Percentiles rank a stretch among this genome's conserved stretches.
phyloP scores from a whole-genome alignment of 1,140 invertebrate genomes.

The Zelostemma sp. region DNA sequence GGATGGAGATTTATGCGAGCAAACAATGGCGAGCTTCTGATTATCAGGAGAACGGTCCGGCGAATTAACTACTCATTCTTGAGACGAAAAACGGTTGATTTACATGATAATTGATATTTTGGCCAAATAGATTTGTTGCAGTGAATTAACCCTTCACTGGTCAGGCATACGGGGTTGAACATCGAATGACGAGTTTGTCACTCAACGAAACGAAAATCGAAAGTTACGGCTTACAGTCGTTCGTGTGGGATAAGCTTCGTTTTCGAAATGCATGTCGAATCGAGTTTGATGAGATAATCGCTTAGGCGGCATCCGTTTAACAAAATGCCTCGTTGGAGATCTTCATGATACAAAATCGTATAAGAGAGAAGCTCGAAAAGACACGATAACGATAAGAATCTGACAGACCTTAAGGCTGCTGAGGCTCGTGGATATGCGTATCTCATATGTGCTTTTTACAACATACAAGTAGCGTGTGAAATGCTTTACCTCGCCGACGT shows the following conservation, averaged over 20 bases:
- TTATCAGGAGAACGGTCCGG: too few species aligned
- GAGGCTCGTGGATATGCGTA: neutral
- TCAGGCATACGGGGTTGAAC: too few species aligned
- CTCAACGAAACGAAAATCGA: neutral
- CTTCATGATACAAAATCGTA: neutral
- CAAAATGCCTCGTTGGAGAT: slow-evolving; percentile 12
- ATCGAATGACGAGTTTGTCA: too few species aligned
- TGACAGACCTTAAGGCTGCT: neutral
- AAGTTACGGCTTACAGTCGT: neutral
- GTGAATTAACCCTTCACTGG: too few species aligned
- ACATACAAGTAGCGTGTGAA: slow-evolving; percentile 21
- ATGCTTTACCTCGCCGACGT: slow-evolving; percentile 7
- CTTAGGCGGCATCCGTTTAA: slow-evolving; percentile 19
- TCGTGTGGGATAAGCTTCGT: neutral
- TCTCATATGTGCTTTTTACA: neutral
- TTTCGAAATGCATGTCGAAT: slow-evolving; percentile 9
- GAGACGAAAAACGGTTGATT: too few species aligned
- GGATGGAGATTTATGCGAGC: too few species aligned
- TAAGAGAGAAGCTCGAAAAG: slow-evolving; percentile 1
- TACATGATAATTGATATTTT: too few species aligned
- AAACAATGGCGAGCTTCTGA: too few species aligned
- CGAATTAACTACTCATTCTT: too few species aligned
- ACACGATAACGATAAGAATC: slow-evolving; percentile 11
- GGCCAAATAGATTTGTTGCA: too few species aligned
- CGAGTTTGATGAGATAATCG: slow-evolving; percentile 20